phyloP scores from a whole-genome alignment of 1,140 invertebrate genomes.

The Mizuhopecten yessoensis region DNA sequence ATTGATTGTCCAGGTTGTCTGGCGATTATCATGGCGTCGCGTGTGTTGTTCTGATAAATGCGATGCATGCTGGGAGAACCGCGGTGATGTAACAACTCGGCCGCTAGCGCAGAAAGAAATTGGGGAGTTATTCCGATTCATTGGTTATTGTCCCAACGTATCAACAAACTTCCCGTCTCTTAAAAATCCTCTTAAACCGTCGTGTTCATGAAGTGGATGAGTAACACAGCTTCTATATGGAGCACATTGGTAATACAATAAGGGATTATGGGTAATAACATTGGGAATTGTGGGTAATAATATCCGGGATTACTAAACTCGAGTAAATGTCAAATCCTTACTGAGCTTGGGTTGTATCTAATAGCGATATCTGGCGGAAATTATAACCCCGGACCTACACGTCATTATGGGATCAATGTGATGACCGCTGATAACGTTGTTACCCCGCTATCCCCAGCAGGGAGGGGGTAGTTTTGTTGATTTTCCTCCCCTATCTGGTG shows the following conservation, averaged over 20 bases:
- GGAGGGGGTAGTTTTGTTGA: neutral
- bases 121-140: neutral
- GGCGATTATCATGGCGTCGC: neutral
- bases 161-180: neutral
- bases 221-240: neutral
- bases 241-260: neutral
- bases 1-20: neutral
- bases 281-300: neutral
- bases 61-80: slow-evolving; percentile 1
- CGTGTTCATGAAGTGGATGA: neutral
- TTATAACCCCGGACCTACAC: neutral
- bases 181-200: neutral
- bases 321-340: neutral
- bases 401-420: neutral
- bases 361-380: neutral
- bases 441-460: neutral
- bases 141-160: neutral
- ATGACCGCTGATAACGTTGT: neutral
- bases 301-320: neutral
- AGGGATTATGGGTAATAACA: slow-evolving; percentile 24
- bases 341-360: neutral
- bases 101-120: neutral
- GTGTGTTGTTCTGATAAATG: neutral
- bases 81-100: neutral
- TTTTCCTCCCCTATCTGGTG: neutral